phyloP scores from a whole-genome alignment of 2,113 vertebrate genomes.

The Callocephalon fimbriatum region DNA sequence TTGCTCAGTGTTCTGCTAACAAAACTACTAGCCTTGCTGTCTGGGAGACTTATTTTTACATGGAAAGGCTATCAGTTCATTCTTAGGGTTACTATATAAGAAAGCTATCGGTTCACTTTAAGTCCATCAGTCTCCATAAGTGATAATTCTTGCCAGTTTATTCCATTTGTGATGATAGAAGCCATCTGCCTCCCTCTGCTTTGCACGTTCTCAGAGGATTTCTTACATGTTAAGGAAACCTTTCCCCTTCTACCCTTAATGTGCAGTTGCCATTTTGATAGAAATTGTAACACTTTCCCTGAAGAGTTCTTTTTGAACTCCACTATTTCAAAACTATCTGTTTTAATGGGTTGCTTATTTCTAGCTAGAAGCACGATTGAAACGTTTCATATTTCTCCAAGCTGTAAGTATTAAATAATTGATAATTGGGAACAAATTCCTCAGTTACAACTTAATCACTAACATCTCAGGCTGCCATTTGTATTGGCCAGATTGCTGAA shows the following conservation, averaged over 20 bases:
- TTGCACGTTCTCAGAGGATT: neutral
- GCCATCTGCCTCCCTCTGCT: constrained; percentile 11
- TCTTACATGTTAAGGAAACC: neutral
- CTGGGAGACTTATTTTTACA: neutral
- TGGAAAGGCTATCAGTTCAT: neutral
- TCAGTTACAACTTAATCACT: constrained; percentile 6
- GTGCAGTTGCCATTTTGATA: neutral
- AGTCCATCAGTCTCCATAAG: neutral
- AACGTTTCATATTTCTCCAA: constrained; percentile 25
- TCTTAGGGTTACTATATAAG: neutral
- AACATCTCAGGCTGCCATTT: constrained; percentile 3
- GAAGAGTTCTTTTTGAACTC: constrained; percentile 4
- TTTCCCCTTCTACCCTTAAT: neutral
- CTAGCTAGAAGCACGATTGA: constrained; percentile 8
- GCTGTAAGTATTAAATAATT: constrained; percentile 37
- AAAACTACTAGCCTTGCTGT: neutral
- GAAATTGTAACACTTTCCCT: neutral
- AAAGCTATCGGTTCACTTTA: neutral
- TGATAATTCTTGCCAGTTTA: constrained; percentile 30
- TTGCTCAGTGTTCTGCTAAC: neutral
- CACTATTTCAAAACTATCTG: neutral
- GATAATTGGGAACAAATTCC: constrained; percentile 12
- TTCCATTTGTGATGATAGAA: constrained; percentile 46
- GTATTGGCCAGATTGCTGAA: neutral
- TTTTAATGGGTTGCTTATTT: constrained; percentile 28